A percentile compares a stretch with the other conserved stretches of the same genome.
Evolutionary conservation across 2,797 vertebrate genomes (phyloP).

Genomic region (Hippocampus kuda): DNA sequence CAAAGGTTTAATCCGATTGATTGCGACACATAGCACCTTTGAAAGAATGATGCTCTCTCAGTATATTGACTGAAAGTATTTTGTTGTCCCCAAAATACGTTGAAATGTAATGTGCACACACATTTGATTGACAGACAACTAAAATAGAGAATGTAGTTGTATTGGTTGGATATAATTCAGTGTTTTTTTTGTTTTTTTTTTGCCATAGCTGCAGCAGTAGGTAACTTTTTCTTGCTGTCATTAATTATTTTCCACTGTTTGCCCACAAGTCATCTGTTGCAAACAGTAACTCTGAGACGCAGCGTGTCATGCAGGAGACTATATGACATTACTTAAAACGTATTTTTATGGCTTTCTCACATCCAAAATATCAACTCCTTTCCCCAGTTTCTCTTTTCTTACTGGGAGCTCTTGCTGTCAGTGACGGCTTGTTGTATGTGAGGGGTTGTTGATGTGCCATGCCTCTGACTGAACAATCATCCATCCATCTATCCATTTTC

Average conservation of each 20-base stretch:
- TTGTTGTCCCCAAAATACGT: constrained; percentile 26
- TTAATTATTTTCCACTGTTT: background rate
- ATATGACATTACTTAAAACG: no score
- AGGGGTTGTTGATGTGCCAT: background rate
- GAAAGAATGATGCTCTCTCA: constrained; percentile 42
- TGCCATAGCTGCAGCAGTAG: background rate
- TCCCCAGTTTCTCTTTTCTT: no score
- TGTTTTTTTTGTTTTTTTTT: background rate
- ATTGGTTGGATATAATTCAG: background rate
- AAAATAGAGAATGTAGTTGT: background rate
- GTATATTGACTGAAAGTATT: constrained; percentile 36
- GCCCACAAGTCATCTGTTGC: no score
- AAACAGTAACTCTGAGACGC: no score
- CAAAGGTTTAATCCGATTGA: constrained; percentile 46
- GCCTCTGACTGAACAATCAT: background rate
- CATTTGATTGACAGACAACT: background rate
- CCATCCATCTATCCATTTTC: no score
- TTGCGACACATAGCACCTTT: constrained; percentile 35
- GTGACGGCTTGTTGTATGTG: no score
- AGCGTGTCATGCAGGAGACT: no score
- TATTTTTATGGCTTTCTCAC: no score
- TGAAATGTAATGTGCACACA: constrained; percentile 23
- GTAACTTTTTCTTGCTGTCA: background rate
- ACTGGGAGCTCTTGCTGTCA: no score
- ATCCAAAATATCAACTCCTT: no score